Evolutionary conservation across 2,797 vertebrate genomes (phyloP).

Genomic region (Miichthys miiuy): DNA sequence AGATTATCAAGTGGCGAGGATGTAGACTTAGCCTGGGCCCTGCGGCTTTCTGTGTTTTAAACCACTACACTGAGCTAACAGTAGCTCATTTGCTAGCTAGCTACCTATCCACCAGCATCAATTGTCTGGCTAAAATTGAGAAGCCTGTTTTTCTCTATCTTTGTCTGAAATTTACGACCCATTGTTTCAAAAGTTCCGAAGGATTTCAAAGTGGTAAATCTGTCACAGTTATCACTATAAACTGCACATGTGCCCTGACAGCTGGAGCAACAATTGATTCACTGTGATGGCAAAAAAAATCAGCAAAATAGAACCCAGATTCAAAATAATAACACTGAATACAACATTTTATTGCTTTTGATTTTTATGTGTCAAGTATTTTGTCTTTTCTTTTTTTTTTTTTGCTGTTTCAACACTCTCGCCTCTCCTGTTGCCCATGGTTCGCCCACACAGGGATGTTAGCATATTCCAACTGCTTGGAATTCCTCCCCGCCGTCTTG

Average conservation of each 20-base stretch:
- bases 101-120: too few relatives aligned
- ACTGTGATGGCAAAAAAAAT: not conserved
- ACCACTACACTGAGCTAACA: not conserved
- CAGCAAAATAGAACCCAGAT: not conserved
- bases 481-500: conserved; percentile 95
- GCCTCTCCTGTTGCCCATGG: conserved; percentile 78
- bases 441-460: conserved; percentile 92
- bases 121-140: not conserved
- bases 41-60: too few relatives aligned
- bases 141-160: not conserved
- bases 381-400: conserved; percentile 17
- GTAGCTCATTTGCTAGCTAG: not conserved
- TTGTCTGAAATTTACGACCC: not conserved
- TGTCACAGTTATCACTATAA: not conserved
- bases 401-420: conserved; percentile 16
- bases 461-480: conserved; percentile 98
- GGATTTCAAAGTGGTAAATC: not conserved
- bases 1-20: too few relatives aligned
- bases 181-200: not conserved
- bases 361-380: conserved; percentile 12
- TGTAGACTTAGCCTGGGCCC: too few relatives aligned
- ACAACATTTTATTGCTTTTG: not conserved
- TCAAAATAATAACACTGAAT: not conserved
- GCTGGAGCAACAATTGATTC: not conserved
- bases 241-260: not conserved